phyloP scores from a whole-genome alignment of 2,888 invertebrate species.

The Heliconius hortense region DNA sequence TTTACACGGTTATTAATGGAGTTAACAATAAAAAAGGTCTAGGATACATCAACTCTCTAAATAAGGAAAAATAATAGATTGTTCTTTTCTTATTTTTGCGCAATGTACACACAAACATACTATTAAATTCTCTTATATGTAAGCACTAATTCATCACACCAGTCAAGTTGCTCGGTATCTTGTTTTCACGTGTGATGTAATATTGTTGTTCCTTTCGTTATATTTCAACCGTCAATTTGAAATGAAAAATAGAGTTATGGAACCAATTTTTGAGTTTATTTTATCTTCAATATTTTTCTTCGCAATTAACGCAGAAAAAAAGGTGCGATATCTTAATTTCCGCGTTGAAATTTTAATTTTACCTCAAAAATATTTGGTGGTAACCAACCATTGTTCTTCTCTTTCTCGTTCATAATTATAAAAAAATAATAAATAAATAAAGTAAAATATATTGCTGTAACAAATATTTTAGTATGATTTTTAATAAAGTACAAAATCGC shows the following conservation, averaged over 20 bases:
- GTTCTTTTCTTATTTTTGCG: not conserved
- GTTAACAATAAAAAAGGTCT: too few relatives aligned
- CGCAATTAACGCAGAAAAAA: not conserved
- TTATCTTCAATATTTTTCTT: not conserved
- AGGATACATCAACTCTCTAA: too few relatives aligned
- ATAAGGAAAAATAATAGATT: too few relatives aligned
- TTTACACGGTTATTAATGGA: too few relatives aligned
- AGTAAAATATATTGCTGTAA: not conserved
- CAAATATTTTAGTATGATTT: not conserved
- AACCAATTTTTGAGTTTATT: not conserved
- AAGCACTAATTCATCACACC: conserved; percentile 36
- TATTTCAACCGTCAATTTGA: not conserved
- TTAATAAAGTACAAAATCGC: too few relatives aligned
- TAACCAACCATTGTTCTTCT: not conserved
- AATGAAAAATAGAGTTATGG: not conserved
- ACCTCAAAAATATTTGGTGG: not conserved
- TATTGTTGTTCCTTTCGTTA: conserved; percentile 30
- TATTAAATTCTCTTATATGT: not conserved
- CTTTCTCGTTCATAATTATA: too few relatives aligned
- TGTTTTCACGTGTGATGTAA: conserved; percentile 42
- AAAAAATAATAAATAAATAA: too few relatives aligned
- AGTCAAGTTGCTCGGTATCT: conserved; percentile 25
- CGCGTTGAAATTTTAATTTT: not conserved
- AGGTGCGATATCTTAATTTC: not conserved
- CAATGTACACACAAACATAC: conserved; percentile 3